Evolutionary conservation across 2,797 vertebrate species (phyloP).

Genomic region (Galago senegalensis): DNA sequence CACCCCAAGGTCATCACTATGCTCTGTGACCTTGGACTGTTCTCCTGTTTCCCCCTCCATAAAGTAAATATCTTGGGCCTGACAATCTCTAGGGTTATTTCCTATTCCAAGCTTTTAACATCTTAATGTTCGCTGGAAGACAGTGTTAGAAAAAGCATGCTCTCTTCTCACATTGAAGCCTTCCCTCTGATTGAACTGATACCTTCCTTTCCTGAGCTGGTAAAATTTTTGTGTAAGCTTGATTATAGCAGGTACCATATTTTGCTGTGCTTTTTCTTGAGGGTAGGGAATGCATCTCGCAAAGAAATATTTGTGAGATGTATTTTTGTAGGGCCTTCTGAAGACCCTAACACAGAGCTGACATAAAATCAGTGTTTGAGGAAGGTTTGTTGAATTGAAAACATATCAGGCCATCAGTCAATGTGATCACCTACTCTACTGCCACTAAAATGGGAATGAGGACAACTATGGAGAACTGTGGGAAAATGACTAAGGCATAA

Average conservation of each 20-base stretch:
- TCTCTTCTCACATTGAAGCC: background rate
- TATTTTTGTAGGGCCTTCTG: background rate
- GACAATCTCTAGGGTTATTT: background rate
- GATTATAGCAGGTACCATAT: background rate
- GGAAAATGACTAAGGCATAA: background rate
- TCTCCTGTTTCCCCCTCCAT: background rate
- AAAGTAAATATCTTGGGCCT: background rate
- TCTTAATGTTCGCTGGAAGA: background rate
- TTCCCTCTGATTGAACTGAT: background rate
- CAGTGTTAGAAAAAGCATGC: background rate
- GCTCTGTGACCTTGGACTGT: background rate
- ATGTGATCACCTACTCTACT: background rate
- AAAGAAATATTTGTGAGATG: no score
- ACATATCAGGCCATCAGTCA: background rate
- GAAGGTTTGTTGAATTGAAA: background rate
- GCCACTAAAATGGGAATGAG: background rate
- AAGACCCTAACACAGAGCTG: background rate
- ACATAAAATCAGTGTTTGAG: background rate
- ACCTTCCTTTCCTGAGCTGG: background rate
- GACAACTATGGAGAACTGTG: background rate
- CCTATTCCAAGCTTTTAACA: background rate
- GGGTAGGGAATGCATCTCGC: background rate
- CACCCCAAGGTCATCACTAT: background rate
- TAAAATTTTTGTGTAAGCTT: background rate
- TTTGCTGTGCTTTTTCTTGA: background rate